A percentile compares a stretch with the other conserved stretches of the same genome.
Conservation (phyloP, 1,140 invertebrate species). For the Zaprionus gabonicus region DNA sequence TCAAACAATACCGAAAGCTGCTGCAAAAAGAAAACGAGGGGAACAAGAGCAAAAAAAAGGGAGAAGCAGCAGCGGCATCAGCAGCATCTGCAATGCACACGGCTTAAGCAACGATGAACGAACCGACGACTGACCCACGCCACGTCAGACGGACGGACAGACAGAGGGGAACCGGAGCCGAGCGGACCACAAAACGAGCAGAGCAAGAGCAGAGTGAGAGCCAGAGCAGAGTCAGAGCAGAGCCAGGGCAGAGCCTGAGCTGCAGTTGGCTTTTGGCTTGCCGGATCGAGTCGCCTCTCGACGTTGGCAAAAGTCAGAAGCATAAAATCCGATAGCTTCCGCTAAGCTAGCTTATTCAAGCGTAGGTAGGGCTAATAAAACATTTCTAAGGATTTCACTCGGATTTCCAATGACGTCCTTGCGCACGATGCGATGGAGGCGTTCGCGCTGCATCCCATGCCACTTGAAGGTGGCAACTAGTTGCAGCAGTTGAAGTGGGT, state of each 20-base stretch:
- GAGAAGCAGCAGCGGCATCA: constrained; percentile 13
- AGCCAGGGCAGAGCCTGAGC: constrained; percentile 19
- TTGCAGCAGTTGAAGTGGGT: constrained; percentile 19
- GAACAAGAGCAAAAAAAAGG: constrained; percentile 36
- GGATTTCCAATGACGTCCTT: constrained; percentile 62
- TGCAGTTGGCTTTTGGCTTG: constrained; percentile 37
- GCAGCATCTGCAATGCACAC: constrained; percentile 67
- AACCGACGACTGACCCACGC: constrained; percentile 32
- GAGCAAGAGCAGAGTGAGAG: constrained; percentile 27
- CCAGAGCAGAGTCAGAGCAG: constrained; percentile 38
- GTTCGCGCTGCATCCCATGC: constrained; percentile 3
- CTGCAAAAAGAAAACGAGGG: constrained; percentile 40
- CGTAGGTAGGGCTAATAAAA: constrained; percentile 82
- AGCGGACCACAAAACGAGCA: constrained; percentile 39
- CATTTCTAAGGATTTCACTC: constrained; percentile 80
- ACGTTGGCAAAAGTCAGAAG: constrained; percentile 78
- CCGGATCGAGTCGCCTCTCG: constrained; percentile 34
- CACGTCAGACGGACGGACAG: constrained; percentile 22
- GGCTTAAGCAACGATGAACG: constrained; percentile 67
- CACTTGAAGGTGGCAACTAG: constrained; percentile 33
- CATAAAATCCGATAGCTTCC: constrained; percentile 83
- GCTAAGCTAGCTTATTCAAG: constrained; percentile 82
- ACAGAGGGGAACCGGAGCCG: constrained; percentile 21
- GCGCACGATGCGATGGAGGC: constrained; percentile 8
- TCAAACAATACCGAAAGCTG: constrained; percentile 57